Conservation (phyloP, 2,113 vertebrate species). For the Tautogolabrus adspersus region DNA sequence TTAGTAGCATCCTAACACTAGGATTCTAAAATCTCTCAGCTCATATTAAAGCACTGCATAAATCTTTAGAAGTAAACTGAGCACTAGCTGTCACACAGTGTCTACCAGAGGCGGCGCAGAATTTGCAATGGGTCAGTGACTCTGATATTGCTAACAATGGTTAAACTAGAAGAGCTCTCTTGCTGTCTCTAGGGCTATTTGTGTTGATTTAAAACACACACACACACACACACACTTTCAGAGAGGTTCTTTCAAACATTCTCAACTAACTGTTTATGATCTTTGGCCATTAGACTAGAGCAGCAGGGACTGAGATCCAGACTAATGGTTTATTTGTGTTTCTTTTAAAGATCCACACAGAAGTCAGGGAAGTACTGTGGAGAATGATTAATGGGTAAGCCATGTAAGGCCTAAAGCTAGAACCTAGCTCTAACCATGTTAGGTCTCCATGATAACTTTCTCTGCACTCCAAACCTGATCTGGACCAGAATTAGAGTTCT, state of each 20-base stretch:
- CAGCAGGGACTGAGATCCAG: conserved; percentile 18
- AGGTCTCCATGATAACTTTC: too few species aligned
- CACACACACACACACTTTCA: conserved; percentile 20
- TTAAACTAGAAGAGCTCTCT: conserved; percentile 24
- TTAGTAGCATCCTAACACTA: background rate
- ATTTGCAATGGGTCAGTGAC: conserved; percentile 18
- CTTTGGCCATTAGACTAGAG: conserved; percentile 45
- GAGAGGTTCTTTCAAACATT: conserved; percentile 18
- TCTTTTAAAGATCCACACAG: conserved; percentile 35
- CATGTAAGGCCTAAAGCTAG: too few species aligned
- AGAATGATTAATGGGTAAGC: background rate
- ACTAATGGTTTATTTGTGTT: conserved; percentile 67
- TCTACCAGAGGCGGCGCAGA: background rate
- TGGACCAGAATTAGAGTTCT: too few species aligned
- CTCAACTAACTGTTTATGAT: conserved; percentile 9
- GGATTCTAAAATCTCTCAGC: background rate
- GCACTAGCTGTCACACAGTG: conserved; percentile 20
- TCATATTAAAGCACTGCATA: background rate
- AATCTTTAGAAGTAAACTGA: conserved; percentile 13
- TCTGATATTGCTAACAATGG: conserved; percentile 7
- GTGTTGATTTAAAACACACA: background rate
- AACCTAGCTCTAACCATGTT: too few species aligned
- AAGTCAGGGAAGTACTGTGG: background rate
- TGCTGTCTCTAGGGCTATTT: conserved; percentile 15
- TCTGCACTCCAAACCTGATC: too few species aligned